A percentile compares a stretch with the other conserved stretches of the same genome.
Evolutionary conservation across 2,113 vertebrate species (phyloP).

Genomic region (Albula glossodonta): DNA sequence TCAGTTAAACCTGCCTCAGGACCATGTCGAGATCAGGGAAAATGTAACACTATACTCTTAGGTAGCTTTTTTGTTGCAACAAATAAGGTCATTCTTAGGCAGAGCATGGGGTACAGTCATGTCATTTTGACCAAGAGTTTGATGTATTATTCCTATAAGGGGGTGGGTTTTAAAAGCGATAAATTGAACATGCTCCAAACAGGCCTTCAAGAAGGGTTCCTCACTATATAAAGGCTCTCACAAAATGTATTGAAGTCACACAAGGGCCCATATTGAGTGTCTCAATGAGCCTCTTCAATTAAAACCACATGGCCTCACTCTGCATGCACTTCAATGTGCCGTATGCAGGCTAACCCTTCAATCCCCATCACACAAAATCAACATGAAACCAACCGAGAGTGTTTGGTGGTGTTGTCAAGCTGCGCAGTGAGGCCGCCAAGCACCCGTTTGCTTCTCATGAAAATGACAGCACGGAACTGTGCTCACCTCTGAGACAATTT

Average conservation of each 20-base stretch:
- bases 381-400: background rate
- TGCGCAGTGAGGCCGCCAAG: background rate
- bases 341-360: slow-evolving; percentile 2
- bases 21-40: background rate
- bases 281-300: slow-evolving; percentile 9
- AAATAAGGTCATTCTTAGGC: background rate
- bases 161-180: background rate
- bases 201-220: background rate
- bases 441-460: background rate
- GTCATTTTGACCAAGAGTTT: background rate
- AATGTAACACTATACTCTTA: too few species aligned
- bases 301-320: slow-evolving; percentile 24
- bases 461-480: background rate
- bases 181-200: background rate
- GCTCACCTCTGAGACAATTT: background rate
- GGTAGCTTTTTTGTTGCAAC: too few species aligned
- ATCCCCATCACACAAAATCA: slow-evolving; percentile 16
- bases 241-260: slow-evolving; percentile 17
- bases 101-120: background rate
- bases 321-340: slow-evolving; percentile 22
- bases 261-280: slow-evolving; percentile 8
- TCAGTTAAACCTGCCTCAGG: background rate
- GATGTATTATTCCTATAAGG: background rate
- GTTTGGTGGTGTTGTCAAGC: slow-evolving; percentile 10
- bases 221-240: background rate